Evolutionary conservation across 1,140 invertebrate species (phyloP).

Genomic region (Aricia agestis): DNA sequence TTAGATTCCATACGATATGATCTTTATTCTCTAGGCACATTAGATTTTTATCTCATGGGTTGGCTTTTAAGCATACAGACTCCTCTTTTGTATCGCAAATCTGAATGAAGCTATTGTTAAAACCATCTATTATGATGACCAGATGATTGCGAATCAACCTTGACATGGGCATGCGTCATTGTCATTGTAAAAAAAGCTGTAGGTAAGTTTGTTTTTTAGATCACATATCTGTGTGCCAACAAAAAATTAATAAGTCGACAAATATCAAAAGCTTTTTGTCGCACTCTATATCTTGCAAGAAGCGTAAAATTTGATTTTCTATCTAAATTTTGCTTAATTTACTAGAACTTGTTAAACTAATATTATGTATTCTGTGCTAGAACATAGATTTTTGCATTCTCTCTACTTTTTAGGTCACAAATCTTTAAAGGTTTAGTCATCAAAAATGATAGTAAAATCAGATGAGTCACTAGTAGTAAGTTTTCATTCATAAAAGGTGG

Average conservation of each 20-base stretch:
- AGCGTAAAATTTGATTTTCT: not conserved
- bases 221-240: not conserved
- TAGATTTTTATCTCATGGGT: not conserved
- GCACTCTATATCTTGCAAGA: not conserved
- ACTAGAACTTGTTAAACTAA: too few species aligned
- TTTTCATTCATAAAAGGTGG: conserved; percentile 36
- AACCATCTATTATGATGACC: conserved; percentile 19
- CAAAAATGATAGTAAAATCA: conserved; percentile 26
- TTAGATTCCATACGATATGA: too few species aligned
- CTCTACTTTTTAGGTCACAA: not conserved
- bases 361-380: too few species aligned
- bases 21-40: too few species aligned
- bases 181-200: not conserved
- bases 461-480: conserved; percentile 38
- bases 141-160: conserved; percentile 1
- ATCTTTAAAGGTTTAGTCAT: conserved; percentile 24
- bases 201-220: not conserved
- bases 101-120: conserved; percentile 11
- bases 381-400: not conserved
- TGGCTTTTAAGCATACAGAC: not conserved
- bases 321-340: too few species aligned
- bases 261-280: not conserved
- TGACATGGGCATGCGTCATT: conserved; percentile 5
- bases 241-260: not conserved
- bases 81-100: not conserved